Percentiles rank a stretch among this genome's conserved stretches.
These are phyloP conservation scores for Sclerurus mexicanus DNA, from an alignment of 2,113 vertebrate genomes.

Conservation along the genomic window DNA sequence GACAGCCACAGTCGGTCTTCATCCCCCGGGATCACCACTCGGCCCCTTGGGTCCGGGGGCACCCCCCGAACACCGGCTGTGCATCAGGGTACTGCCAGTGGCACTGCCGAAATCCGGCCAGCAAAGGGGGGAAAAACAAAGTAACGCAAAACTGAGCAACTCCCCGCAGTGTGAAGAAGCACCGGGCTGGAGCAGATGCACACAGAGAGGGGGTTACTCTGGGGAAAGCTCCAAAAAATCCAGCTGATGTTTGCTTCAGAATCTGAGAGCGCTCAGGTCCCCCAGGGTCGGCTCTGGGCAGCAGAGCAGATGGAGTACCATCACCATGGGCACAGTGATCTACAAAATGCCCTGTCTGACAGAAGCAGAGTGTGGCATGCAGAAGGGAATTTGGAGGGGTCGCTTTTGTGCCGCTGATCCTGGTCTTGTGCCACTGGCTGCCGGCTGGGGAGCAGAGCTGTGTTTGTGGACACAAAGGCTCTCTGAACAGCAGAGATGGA, in stretches of 20 bases:
- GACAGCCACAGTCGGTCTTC: not conserved
- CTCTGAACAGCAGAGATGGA: not conserved
- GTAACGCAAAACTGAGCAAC: fast-evolving
- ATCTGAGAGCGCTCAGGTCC: fast-evolving
- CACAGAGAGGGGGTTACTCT: not conserved
- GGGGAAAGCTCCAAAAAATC: not conserved
- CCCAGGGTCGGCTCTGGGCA: not conserved
- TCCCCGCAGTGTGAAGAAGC: not conserved
- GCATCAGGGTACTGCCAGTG: not conserved
- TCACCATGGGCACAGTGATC: not conserved
- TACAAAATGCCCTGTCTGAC: not conserved
- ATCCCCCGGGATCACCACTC: too few relatives aligned
- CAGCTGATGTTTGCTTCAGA: fast-evolving
- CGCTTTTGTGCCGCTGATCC: not conserved
- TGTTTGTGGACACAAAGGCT: fast-evolving
- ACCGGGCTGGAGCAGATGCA: not conserved
- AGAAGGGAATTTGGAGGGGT: not conserved
- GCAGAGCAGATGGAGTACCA: not conserved
- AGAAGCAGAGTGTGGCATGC: not conserved
- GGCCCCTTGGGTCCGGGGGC: not conserved
- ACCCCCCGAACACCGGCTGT: not conserved
- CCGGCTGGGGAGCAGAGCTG: not conserved
- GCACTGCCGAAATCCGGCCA: not conserved
- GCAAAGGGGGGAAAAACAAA: not conserved
- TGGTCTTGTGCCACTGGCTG: not conserved